Conservation (phyloP, 2,113 vertebrate genomes). For the Otus sunia region DNA sequence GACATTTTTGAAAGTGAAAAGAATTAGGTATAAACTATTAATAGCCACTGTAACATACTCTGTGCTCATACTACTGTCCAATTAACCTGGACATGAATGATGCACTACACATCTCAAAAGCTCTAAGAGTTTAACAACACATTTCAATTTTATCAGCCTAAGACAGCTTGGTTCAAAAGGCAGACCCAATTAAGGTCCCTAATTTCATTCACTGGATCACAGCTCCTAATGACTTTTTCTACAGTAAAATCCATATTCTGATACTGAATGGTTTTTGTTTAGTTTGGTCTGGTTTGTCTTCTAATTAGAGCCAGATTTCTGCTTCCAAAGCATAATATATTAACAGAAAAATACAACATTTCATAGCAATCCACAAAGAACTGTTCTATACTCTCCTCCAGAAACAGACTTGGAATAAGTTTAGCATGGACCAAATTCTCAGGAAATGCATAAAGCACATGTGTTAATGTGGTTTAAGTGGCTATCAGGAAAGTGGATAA, state of each 20-base stretch:
- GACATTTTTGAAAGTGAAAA: background rate
- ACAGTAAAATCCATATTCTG: background rate
- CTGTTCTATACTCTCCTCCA: background rate
- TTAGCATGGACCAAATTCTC: background rate
- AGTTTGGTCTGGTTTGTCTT: background rate
- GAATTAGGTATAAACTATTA: background rate
- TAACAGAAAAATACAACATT: background rate
- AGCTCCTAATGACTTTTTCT: background rate
- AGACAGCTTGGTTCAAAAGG: background rate
- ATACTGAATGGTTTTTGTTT: background rate
- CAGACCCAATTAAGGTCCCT: background rate
- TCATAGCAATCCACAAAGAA: background rate
- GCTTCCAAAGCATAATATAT: background rate
- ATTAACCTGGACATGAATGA: background rate
- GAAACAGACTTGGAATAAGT: background rate
- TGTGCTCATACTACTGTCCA: background rate
- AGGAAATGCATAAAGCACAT: background rate
- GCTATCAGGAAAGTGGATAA: background rate
- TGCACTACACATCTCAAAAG: background rate
- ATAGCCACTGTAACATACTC: background rate
- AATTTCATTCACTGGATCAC: background rate
- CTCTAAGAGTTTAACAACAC: background rate
- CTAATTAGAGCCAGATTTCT: background rate
- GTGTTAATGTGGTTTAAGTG: background rate
- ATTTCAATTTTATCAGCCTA: background rate